phyloP scores from a whole-genome alignment of 2,797 vertebrate genomes.

The Chromobotia macracanthus region DNA sequence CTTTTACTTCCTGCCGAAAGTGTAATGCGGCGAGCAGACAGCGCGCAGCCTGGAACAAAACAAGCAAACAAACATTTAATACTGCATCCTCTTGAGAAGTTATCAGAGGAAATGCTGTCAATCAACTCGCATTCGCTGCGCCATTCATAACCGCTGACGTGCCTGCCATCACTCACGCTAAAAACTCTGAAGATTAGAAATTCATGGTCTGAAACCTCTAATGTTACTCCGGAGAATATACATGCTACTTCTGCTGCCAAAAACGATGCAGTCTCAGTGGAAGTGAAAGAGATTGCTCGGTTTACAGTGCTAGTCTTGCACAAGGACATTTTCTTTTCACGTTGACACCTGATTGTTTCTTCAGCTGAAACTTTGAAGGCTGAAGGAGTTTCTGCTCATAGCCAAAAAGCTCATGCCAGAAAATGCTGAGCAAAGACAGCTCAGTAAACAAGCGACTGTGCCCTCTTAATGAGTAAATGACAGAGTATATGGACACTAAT shows the following conservation, averaged over 20 bases:
- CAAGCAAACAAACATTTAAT: slow-evolving; percentile 40
- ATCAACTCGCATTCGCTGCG: background rate
- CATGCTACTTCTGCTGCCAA: background rate
- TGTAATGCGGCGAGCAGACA: slow-evolving; percentile 50
- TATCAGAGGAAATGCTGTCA: slow-evolving; percentile 37
- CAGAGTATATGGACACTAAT: slow-evolving; percentile 72
- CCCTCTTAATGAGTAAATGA: slow-evolving; percentile 75
- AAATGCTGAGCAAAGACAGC: slow-evolving; percentile 74
- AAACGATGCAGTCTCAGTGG: background rate
- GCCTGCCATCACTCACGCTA: slow-evolving; percentile 2
- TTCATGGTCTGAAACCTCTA: background rate
- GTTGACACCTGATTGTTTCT: slow-evolving; percentile 35
- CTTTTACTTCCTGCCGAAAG: slow-evolving; percentile 8
- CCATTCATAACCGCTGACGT: slow-evolving; percentile 18
- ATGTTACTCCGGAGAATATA: background rate
- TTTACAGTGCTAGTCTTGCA: background rate
- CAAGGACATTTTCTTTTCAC: background rate
- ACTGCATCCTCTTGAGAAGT: slow-evolving; percentile 4
- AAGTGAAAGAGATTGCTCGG: background rate
- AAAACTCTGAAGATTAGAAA: slow-evolving; percentile 1
- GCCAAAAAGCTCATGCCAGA: slow-evolving; percentile 70
- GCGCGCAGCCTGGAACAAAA: slow-evolving; percentile 5
- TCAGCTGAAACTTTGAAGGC: slow-evolving; percentile 30
- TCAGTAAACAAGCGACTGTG: slow-evolving; percentile 66
- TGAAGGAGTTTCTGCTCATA: slow-evolving; percentile 58